phyloP scores from a whole-genome alignment of 2,113 vertebrate species.

The Onychostruthus taczanowskii region DNA sequence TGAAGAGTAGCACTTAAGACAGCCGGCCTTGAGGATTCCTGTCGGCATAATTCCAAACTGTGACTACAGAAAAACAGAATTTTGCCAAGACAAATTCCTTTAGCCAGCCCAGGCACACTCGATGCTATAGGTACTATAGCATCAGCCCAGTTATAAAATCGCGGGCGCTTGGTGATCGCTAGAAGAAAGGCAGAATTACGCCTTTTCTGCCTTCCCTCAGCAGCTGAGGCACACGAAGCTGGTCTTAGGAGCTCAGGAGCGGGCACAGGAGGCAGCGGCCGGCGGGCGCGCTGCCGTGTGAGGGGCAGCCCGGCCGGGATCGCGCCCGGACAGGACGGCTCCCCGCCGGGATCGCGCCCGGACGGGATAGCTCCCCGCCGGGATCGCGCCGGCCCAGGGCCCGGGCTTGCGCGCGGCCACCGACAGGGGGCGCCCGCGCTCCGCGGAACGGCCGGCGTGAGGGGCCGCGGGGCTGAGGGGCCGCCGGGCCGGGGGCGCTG shows the following conservation, averaged over 20 bases:
- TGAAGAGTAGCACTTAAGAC: background rate
- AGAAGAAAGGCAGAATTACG: background rate
- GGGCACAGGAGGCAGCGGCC: background rate
- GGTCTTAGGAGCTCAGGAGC: background rate
- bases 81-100: background rate
- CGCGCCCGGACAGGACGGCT: rapidly evolving
- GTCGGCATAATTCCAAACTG: background rate
- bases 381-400: no score
- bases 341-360: no score
- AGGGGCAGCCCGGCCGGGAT: background rate
- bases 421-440: background rate
- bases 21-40: background rate
- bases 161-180: background rate
- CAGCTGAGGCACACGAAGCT: background rate
- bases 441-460: background rate
- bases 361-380: no score
- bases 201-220: background rate
- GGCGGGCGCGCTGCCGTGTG: no score
- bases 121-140: rapidly evolving
- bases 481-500: background rate
- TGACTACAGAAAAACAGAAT: background rate
- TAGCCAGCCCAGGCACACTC: background rate
- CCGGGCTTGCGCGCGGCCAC: background rate
- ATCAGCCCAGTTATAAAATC: background rate
- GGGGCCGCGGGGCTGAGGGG: background rate